Evolutionary conservation across 2,113 vertebrate genomes (phyloP), one percentile per base, ranked within the genome.

Genomic region (Manacus vitellinus): DNA sequence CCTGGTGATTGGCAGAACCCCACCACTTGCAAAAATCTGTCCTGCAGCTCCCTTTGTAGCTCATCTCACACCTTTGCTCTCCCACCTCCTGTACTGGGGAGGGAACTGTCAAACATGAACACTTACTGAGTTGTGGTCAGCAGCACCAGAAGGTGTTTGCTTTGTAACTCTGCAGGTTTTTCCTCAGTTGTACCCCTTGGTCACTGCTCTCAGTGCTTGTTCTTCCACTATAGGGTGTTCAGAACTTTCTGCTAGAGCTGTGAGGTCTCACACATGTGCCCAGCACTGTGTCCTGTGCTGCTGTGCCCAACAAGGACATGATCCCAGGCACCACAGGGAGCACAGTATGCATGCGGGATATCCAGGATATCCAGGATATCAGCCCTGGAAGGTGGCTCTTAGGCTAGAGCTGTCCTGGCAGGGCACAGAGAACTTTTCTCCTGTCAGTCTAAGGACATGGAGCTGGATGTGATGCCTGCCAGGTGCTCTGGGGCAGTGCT

Each of bases 261-360:
- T 21, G 67, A 35, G 14, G 39, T 8, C 49, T 4, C 4, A 3
- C 31, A 14, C 3, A 1, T 0, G 1, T 22, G 39, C 3, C 2
- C 44, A 58, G 84, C 30, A 3, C 78, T 0, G 6, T 23, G 6
- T 4, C 31, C 74, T 17, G 46, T 13, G 51, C 37, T 72, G 70
- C 85, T 35, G 39, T 54, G 30, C 43, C 41, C 49, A 17, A 0
- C 0, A 0, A 41, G 74, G 59, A 30, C 43, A 1, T 4, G 1
- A 15, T 39, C 19, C 68, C 46, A 8, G 4, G 23, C 33, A 10
- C n/a, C 4, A 2, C 2, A 2, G 68, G 63, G 68, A 13, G 11
- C 17, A 10, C 0, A 2, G 19, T 0, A 14, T 16, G 27, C 3
- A 0, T 2, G 1, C 49, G 43, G 67, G 31, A 28, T 27, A 2